Evolutionary conservation across 2,888 invertebrate genomes (phyloP).

Genomic region (Acrocera orbiculus): DNA sequence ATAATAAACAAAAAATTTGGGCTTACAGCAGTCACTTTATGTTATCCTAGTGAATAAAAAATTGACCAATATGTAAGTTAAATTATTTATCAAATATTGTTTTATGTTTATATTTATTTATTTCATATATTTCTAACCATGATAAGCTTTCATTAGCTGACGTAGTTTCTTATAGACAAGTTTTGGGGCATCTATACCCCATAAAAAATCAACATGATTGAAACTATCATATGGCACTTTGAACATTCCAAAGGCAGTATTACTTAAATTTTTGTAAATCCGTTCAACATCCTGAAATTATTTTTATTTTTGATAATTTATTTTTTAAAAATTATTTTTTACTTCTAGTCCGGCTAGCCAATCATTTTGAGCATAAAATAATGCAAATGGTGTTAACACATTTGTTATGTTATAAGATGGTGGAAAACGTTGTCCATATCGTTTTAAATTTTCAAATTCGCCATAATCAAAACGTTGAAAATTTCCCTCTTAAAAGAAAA

Average conservation of each 20-base stretch:
- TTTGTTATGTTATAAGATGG: constrained; percentile 36
- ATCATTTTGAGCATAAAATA: constrained; percentile 54
- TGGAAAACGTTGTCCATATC: constrained; percentile 35
- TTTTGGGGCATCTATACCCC: constrained; percentile 41
- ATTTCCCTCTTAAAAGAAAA: constrained; percentile 16
- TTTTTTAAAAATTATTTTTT: not conserved
- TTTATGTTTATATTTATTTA: no score
- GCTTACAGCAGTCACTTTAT: no score
- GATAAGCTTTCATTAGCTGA: no score
- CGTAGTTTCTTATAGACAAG: constrained; percentile 40
- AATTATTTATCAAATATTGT: no score
- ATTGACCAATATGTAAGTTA: no score
- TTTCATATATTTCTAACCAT: no score
- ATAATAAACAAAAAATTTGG: no score
- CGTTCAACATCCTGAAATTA: constrained; percentile 11
- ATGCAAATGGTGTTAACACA: constrained; percentile 32
- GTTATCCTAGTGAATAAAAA: no score
- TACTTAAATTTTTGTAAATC: constrained; percentile 6
- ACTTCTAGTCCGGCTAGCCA: constrained; percentile 40
- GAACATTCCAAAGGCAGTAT: constrained; percentile 34
- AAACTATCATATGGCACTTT: constrained; percentile 44
- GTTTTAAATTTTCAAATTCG: constrained; percentile 28
- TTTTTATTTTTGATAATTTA: no score
- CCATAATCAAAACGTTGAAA: constrained; percentile 46
- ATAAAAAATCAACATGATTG: constrained; percentile 57